Base-by-base conservation (phyloP, 2,113 vertebrate genomes). In the Campylomormyrus tamandua region DNA sequence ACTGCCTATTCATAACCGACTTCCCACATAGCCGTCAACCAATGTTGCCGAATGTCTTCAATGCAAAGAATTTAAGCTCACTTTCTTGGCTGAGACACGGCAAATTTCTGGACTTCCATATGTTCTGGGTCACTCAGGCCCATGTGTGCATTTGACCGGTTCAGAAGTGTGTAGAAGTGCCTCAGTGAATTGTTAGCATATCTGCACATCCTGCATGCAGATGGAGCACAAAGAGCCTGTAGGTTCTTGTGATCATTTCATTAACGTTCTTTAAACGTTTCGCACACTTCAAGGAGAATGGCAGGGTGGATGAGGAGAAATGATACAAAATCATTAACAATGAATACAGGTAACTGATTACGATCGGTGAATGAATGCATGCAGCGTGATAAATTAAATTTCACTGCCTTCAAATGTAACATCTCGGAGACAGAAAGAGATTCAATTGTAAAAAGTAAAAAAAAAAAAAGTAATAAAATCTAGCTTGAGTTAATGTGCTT, bases 301-400 rank as follows among this genome's bases (percentile, higher is more conserved):
- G 89, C 89, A 56, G 89, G 89, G 89, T 87, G 45, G 90, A 91
- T 31, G 70, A 88, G 85, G 89, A 85, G n/a, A 21, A n/a, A 62
- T 62, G 62, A 24, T 91, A 88, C 53, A 90, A 89, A 90, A 89
- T 83, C 90, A 84, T 90, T 89, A 89, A 91, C 87, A 84, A 92
- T 74, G 89, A 88, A 62, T 83, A 35, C 50, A 89, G 91, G 89
- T 83, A 90, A 90, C 91, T 92, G 70, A 92, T 92, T 89, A n/a
- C 87, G 77, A 88, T 90, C 52, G 58, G 88, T 91, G 58, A 90
- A 35, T 21, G 45, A 83, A 83, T 50, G 88, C 46, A 48, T 83
- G 89, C 89, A 87, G 89, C 91, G 90, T 88, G 90, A 91, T 88
- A 52, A 86, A 10, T 10, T 91, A 89, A 91, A 87, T 70, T 91